A percentile compares a stretch with the other conserved stretches of the same genome.
Evolutionary conservation across 2,888 invertebrate genomes (phyloP).

Genomic region (Pollenia angustigena): DNA sequence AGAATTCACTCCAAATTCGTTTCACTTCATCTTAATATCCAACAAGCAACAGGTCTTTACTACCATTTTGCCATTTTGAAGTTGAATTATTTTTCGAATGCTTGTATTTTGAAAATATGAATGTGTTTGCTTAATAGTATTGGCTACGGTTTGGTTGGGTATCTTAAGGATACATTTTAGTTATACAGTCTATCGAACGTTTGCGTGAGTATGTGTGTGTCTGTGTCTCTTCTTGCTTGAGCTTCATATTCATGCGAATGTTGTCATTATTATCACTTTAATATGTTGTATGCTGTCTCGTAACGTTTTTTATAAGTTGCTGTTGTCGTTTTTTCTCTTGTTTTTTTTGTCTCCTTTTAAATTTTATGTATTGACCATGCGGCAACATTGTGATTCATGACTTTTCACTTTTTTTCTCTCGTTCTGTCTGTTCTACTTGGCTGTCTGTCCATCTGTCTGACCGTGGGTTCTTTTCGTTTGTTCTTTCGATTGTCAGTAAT

Average conservation of each 20-base stretch:
- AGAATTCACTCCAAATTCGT: conserved; percentile 38
- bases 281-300: conserved; percentile 59
- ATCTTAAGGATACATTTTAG: conserved; percentile 55
- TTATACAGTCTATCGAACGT: conserved; percentile 25
- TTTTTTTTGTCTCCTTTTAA: background rate
- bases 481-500: conserved; percentile 44
- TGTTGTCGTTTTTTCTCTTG: background rate
- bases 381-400: conserved; percentile 64
- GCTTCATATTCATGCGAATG: conserved; percentile 59
- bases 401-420: conserved; percentile 52
- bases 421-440: conserved; percentile 1
- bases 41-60: conserved; percentile 60
- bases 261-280: conserved; percentile 71
- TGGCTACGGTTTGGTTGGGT: background rate
- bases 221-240: conserved; percentile 14
- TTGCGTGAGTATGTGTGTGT: background rate
- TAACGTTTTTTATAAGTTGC: conserved; percentile 34
- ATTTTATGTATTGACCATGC: conserved; percentile 1
- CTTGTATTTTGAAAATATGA: background rate
- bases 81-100: conserved; percentile 32
- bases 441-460: background rate
- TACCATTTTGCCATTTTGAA: conserved; percentile 51
- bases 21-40: conserved; percentile 40
- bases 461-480: background rate
- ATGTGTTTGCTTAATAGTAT: background rate